phyloP scores from a whole-genome alignment of 2,888 invertebrate species.

The Magallana nippona region DNA sequence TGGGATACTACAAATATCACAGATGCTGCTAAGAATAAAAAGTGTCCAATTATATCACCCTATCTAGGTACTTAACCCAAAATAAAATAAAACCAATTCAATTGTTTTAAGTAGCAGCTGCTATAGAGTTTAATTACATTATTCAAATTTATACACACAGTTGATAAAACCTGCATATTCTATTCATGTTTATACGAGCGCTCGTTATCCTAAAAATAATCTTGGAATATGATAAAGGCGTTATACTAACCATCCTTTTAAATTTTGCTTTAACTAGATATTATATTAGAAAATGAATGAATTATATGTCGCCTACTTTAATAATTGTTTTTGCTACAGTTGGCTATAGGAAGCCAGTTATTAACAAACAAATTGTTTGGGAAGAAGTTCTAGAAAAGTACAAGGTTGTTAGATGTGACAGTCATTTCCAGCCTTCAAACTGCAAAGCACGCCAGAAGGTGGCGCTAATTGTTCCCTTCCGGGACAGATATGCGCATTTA shows the following conservation, averaged over 20 bases:
- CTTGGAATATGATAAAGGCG: too few species aligned
- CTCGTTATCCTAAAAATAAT: too few species aligned
- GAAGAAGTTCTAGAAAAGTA: background rate
- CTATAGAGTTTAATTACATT: background rate
- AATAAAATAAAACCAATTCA: too few species aligned
- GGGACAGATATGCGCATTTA: conserved; percentile 5
- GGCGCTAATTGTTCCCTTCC: conserved; percentile 1
- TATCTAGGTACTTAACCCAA: background rate
- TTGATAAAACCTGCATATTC: too few species aligned
- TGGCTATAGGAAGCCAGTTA: background rate
- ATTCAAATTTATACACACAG: too few species aligned
- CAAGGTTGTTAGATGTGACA: background rate
- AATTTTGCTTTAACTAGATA: too few species aligned
- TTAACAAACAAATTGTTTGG: background rate
- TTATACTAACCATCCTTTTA: too few species aligned
- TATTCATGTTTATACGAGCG: too few species aligned
- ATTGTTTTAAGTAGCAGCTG: background rate
- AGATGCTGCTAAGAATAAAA: too few species aligned
- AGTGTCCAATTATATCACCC: background rate
- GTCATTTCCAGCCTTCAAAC: background rate
- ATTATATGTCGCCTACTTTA: too few species aligned
- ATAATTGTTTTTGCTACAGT: background rate
- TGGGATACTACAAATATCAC: background rate
- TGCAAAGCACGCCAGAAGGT: conserved; percentile 20
- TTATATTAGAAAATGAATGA: too few species aligned